Conservation (phyloP, 2,888 invertebrate genomes). For the Lochmaea capreae region DNA sequence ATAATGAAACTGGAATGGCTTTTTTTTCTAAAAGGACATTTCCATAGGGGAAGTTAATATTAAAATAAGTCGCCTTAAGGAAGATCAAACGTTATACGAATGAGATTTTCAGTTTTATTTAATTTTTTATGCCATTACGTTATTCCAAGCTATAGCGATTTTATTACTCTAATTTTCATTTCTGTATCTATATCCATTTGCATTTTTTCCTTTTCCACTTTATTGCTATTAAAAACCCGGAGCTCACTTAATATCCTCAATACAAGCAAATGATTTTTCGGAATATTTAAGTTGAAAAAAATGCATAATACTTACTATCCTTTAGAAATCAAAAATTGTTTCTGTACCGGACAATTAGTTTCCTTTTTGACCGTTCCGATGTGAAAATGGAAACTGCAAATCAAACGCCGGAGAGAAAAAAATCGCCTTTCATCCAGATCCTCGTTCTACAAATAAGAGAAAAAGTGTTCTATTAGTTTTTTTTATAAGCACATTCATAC, state of each 20-base stretch:
- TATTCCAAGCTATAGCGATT: constrained; percentile 8
- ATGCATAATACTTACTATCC: too few species aligned
- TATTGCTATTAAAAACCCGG: background rate
- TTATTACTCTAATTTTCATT: constrained; percentile 15
- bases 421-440: background rate
- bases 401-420: background rate
- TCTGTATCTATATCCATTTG: constrained; percentile 4
- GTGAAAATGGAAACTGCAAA: constrained; percentile 11
- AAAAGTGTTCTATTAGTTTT: constrained; percentile 6
- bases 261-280: too few species aligned
- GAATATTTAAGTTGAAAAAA: too few species aligned
- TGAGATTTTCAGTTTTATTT: constrained; percentile 20
- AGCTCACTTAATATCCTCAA: background rate
- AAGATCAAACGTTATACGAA: constrained; percentile 19
- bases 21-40: constrained; percentile 8
- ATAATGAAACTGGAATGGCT: constrained; percentile 11
- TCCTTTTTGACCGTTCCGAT: constrained; percentile 1
- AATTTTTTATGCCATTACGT: constrained; percentile 19
- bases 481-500: background rate
- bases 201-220: background rate
- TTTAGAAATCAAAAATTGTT: constrained; percentile 2
- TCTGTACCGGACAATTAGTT: constrained; percentile 3
- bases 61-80: constrained; percentile 18
- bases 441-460: background rate
- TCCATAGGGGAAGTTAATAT: constrained; percentile 22